Conservation (phyloP, 2,888 invertebrate species). For the Caenorhabditis doughertyi region DNA sequence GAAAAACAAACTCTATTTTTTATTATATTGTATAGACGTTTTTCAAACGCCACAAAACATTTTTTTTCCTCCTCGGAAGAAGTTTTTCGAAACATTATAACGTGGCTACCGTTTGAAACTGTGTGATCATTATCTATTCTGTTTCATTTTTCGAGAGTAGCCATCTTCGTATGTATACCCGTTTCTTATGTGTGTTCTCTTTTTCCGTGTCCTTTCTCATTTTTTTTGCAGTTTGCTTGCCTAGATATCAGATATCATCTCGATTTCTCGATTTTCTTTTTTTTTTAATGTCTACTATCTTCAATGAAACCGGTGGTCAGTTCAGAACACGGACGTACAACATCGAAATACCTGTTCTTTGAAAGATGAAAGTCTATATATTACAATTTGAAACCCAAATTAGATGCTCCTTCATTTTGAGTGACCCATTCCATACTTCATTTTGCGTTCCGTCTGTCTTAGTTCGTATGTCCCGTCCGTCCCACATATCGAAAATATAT, state of each 20-base stretch:
- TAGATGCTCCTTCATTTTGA: slow-evolving; percentile 13
- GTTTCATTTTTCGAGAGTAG: slow-evolving; percentile 1
- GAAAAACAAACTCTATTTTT: slow-evolving; percentile 12
- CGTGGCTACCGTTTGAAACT: too few relatives aligned
- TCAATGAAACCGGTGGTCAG: not conserved
- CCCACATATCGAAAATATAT: slow-evolving; percentile 59
- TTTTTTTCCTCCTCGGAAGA: slow-evolving; percentile 1
- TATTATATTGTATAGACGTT: not conserved
- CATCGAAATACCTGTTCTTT: not conserved
- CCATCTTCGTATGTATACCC: not conserved
- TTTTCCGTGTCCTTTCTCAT: not conserved
- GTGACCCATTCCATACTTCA: slow-evolving; percentile 20
- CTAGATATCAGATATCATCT: slow-evolving; percentile 43
- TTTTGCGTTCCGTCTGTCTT: slow-evolving; percentile 30
- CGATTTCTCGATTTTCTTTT: not conserved
- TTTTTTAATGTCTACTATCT: too few relatives aligned
- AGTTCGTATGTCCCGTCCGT: slow-evolving; percentile 40
- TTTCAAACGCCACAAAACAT: not conserved
- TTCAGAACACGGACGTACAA: too few relatives aligned
- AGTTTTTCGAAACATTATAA: too few relatives aligned
- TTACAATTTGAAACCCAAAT: not conserved
- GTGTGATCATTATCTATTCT: not conserved
- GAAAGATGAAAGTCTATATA: not conserved
- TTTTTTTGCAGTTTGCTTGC: not conserved
- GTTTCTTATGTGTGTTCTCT: slow-evolving; percentile 6